Percentiles rank a stretch among this genome's conserved stretches.
Conservation (phyloP, 2,888 invertebrate species). For the Gerris lacustris region DNA sequence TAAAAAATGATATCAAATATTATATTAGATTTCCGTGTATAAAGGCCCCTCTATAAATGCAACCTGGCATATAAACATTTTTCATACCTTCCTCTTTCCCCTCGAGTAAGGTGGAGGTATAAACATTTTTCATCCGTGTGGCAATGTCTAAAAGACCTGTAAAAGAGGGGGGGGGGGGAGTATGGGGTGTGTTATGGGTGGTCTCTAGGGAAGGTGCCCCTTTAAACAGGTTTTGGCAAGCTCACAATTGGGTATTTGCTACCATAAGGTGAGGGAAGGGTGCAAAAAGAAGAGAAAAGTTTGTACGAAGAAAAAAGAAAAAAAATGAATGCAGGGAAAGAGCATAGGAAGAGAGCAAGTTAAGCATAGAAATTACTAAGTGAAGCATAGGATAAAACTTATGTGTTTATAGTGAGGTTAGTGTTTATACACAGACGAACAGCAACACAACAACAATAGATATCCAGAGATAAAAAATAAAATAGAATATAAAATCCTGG, state of each 20-base stretch:
- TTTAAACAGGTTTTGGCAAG: neutral
- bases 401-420: too few relatives aligned
- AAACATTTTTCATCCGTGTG: conserved; percentile 3
- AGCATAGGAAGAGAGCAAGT: neutral
- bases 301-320: neutral
- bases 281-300: neutral
- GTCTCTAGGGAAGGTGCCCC: neutral
- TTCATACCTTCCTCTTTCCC: neutral
- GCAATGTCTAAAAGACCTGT: neutral
- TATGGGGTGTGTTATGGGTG: neutral
- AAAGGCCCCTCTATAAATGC: neutral
- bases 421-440: too few relatives aligned
- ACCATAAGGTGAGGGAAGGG: neutral
- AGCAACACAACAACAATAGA: too few relatives aligned
- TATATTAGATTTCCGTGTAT: conserved; percentile 1
- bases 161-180: neutral
- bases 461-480: too few relatives aligned
- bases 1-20: conserved; percentile 5
- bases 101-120: neutral
- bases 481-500: too few relatives aligned
- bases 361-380: neutral
- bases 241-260: neutral
- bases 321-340: neutral
- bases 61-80: conserved; percentile 5
- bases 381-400: too few relatives aligned